Percentiles rank a stretch among this genome's conserved stretches.
Evolutionary conservation across 2,113 vertebrate species (phyloP).

Genomic region (Carassius carassius): DNA sequence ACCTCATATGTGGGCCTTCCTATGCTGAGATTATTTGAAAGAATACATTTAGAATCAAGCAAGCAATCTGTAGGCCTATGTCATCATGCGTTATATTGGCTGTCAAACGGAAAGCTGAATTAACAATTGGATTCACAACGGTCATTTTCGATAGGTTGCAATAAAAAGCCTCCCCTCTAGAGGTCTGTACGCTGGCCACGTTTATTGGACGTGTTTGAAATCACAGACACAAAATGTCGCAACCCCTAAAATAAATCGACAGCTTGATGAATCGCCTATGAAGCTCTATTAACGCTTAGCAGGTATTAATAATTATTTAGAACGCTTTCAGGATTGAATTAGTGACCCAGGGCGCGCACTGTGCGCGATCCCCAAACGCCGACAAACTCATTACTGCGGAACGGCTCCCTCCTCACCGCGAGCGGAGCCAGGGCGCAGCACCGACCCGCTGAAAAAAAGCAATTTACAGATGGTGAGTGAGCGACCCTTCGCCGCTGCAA

Average conservation of each 20-base stretch:
- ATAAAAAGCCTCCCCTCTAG: slow-evolving; percentile 21
- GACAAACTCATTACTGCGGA: slow-evolving; percentile 61
- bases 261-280: slow-evolving; percentile 76
- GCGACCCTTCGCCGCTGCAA: slow-evolving; percentile 65
- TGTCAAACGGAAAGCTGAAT: not conserved
- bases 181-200: not conserved
- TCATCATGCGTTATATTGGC: not conserved
- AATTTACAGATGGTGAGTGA: slow-evolving; percentile 69
- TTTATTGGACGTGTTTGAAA: slow-evolving; percentile 29
- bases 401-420: slow-evolving; percentile 47
- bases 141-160: not conserved
- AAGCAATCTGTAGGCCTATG: not conserved
- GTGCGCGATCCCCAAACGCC: slow-evolving; percentile 50
- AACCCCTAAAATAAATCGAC: slow-evolving; percentile 70
- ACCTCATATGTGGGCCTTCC: not conserved
- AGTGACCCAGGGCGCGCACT: slow-evolving; percentile 69
- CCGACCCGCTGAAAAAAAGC: slow-evolving; percentile 65
- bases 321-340: slow-evolving; percentile 76
- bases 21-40: not conserved
- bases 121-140: not conserved
- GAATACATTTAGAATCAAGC: not conserved
- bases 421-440: slow-evolving; percentile 34
- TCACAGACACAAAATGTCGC: slow-evolving; percentile 34
- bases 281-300: slow-evolving; percentile 71
- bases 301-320: slow-evolving; percentile 77